Percentiles rank a stretch among this genome's conserved stretches.
phyloP scores from a whole-genome alignment of 2,797 vertebrate genomes.

The Gallirallus australis region DNA sequence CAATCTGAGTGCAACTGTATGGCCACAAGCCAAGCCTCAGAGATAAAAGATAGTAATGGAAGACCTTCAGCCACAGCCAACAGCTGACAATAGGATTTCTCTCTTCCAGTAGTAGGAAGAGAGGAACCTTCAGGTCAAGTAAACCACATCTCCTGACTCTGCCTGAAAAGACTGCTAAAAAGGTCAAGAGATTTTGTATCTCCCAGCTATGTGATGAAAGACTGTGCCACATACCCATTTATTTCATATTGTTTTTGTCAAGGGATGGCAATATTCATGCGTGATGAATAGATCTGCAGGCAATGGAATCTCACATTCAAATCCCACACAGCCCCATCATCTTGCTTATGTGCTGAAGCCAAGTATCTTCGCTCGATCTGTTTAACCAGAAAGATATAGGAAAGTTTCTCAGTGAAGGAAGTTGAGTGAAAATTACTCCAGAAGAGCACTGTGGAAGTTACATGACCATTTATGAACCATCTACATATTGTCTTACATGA shows the following conservation, averaged over 20 bases:
- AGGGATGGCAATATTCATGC: neutral
- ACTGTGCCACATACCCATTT: neutral
- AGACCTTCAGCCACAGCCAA: slow-evolving; percentile 40
- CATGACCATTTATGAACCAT: neutral
- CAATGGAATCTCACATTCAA: neutral
- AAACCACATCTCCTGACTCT: neutral
- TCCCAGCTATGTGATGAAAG: slow-evolving; percentile 23
- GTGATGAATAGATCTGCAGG: neutral
- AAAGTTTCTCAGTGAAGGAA: neutral
- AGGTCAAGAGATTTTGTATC: slow-evolving; percentile 44
- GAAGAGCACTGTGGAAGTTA: neutral
- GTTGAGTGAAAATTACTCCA: neutral
- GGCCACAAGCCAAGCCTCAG: slow-evolving; percentile 31
- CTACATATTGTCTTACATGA: neutral
- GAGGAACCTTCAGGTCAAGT: slow-evolving; percentile 42
- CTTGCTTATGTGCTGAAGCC: neutral
- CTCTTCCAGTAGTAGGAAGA: slow-evolving; percentile 17
- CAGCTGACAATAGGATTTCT: slow-evolving; percentile 43
- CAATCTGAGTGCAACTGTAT: neutral
- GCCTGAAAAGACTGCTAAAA: slow-evolving; percentile 31
- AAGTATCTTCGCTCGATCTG: neutral
- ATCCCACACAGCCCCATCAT: fast-evolving
- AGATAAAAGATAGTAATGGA: slow-evolving; percentile 10
- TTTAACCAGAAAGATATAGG: neutral
- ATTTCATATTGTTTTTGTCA: slow-evolving; percentile 46